A percentile compares a stretch with the other conserved stretches of the same genome.
phyloP scores from a whole-genome alignment of 2,113 vertebrate genomes.

The Silurus meridionalis region DNA sequence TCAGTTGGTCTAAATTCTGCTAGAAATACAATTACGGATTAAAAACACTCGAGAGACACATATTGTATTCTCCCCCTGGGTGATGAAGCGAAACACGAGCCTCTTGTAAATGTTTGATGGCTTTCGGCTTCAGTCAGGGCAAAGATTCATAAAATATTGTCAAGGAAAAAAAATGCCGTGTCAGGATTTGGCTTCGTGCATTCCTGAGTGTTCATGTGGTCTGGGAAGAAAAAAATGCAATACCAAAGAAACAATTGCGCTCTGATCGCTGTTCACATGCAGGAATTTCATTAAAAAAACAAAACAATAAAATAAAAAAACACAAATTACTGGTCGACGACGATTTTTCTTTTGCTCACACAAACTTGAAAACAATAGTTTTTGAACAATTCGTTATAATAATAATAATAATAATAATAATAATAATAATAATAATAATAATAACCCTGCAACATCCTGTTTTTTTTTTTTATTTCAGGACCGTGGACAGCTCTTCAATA shows the following conservation, averaged over 20 bases:
- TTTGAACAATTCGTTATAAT: background rate
- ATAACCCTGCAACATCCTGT: too few species aligned
- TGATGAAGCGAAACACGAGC: conserved; percentile 20
- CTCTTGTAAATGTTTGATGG: conserved; percentile 44
- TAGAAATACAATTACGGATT: conserved; percentile 36
- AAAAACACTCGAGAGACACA: conserved; percentile 5
- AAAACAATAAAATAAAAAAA: background rate
- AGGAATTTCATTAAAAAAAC: background rate
- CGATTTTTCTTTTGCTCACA: background rate
- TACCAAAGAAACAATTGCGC: background rate
- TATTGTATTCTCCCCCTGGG: conserved; percentile 24
- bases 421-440: too few species aligned
- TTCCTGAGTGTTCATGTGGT: background rate
- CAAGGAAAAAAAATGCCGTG: background rate
- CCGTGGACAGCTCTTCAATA: conserved; percentile 53
- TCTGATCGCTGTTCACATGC: background rate
- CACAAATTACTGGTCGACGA: background rate
- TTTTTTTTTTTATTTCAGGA: conserved; percentile 41
- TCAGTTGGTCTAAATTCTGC: conserved; percentile 4
- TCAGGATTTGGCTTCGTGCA: background rate
- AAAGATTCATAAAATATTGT: conserved; percentile 24
- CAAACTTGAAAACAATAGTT: background rate
- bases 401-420: too few species aligned
- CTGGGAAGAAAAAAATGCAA: background rate
- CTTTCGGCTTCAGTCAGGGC: conserved; percentile 2